Conservation (phyloP, 1,140 invertebrate species). For the Vollenhovia emeryi region DNA sequence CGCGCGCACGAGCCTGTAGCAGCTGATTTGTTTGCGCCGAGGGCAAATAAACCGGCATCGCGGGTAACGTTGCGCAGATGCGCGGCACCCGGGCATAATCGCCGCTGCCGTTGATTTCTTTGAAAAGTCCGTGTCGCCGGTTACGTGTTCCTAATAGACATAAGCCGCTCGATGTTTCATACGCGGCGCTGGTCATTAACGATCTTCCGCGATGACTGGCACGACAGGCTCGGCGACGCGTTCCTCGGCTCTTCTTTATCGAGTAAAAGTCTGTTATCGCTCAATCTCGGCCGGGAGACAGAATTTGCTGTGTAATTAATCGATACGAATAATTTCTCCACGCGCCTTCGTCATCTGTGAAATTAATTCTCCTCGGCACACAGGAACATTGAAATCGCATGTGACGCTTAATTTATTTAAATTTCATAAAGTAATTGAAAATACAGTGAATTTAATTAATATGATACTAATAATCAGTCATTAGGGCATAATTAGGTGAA, state of each 20-base stretch:
- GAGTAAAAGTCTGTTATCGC: slow-evolving; percentile 38
- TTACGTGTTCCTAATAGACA: slow-evolving; percentile 23
- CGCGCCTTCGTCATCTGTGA: background rate
- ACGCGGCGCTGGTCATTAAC: slow-evolving; percentile 22
- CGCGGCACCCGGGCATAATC: background rate
- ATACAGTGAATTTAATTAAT: background rate
- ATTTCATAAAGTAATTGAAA: background rate
- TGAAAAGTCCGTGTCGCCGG: slow-evolving; percentile 25
- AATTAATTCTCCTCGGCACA: background rate
- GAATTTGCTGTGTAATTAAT: slow-evolving; percentile 45
- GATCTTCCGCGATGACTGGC: slow-evolving; percentile 19
- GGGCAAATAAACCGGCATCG: slow-evolving; percentile 61
- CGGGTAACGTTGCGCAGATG: slow-evolving; percentile 58
- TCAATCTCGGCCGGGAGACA: background rate
- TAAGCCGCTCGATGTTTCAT: background rate
- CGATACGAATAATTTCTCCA: slow-evolving; percentile 17
- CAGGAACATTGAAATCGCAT: background rate
- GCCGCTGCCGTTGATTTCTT: slow-evolving; percentile 19
- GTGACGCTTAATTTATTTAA: background rate
- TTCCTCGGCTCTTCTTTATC: slow-evolving; percentile 29
- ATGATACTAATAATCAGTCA: background rate
- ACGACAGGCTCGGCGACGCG: background rate
- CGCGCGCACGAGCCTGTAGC: background rate
- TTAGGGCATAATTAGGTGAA: background rate
- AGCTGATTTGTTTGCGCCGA: slow-evolving; percentile 58